Evolutionary conservation across 2,888 invertebrate genomes (phyloP).

Genomic region (Ceramica pisi): DNA sequence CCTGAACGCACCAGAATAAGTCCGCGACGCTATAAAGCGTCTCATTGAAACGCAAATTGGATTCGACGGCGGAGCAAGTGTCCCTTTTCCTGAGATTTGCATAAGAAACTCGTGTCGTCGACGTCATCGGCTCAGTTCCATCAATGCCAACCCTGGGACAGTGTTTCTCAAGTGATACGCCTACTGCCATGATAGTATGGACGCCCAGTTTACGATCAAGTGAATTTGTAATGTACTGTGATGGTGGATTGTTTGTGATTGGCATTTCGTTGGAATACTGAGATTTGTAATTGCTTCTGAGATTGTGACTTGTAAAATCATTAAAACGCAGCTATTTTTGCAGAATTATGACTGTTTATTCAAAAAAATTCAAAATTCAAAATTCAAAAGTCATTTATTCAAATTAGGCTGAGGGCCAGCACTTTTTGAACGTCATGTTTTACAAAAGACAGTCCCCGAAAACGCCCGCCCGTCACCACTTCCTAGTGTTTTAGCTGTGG

Average conservation of each 20-base stretch:
- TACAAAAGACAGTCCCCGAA: too few relatives aligned
- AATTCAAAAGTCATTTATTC: too few relatives aligned
- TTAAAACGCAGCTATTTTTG: too few relatives aligned
- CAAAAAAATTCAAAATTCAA: too few relatives aligned
- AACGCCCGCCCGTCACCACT: too few relatives aligned
- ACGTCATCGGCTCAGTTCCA: slow-evolving; percentile 62
- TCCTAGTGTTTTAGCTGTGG: too few relatives aligned
- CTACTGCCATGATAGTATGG: slow-evolving; percentile 18
- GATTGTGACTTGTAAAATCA: too few relatives aligned
- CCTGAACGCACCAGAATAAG: slow-evolving; percentile 64
- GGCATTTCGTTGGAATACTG: neutral
- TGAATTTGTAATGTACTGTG: slow-evolving; percentile 15
- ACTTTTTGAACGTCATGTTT: too few relatives aligned
- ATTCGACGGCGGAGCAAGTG: slow-evolving; percentile 67
- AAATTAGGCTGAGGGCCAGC: too few relatives aligned
- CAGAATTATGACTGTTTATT: too few relatives aligned
- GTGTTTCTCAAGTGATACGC: slow-evolving; percentile 53
- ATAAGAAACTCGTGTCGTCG: slow-evolving; percentile 68
- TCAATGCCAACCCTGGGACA: slow-evolving; percentile 56
- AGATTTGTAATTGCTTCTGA: neutral
- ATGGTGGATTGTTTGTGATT: neutral
- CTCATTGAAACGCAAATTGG: slow-evolving; percentile 77
- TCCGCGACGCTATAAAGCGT: slow-evolving; percentile 57
- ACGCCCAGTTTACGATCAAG: slow-evolving; percentile 11
- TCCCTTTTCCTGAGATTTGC: slow-evolving; percentile 71